phyloP scores from a whole-genome alignment of 1,140 invertebrate genomes.

The Bombus haemorrhoidalis region DNA sequence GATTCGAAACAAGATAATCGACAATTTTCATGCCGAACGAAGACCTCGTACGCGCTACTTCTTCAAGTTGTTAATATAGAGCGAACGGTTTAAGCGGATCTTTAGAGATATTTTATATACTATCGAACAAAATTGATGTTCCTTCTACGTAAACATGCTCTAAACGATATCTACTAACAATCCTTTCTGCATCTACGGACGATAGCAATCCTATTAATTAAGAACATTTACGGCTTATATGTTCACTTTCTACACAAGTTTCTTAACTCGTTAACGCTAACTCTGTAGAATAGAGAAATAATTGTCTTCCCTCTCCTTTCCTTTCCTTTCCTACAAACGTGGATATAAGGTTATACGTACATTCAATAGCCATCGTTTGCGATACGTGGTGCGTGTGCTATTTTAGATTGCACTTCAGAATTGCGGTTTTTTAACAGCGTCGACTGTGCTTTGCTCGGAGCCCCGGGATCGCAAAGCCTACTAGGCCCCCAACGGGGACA shows the following conservation, averaged over 20 bases:
- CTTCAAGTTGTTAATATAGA: not conserved
- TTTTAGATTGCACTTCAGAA: not conserved
- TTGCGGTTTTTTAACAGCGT: not conserved
- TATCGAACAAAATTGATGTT: not conserved
- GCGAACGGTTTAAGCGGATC: not conserved
- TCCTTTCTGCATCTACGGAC: not conserved
- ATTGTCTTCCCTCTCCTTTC: not conserved
- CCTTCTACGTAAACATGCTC: not conserved
- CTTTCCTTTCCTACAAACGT: not conserved
- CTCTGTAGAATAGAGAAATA: not conserved
- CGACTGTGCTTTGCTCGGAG: not conserved
- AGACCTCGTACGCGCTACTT: not conserved
- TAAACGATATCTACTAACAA: not conserved
- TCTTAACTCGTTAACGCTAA: not conserved
- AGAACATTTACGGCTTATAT: not conserved
- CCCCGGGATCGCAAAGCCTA: not conserved
- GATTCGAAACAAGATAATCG: conserved; percentile 13
- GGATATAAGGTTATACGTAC: not conserved
- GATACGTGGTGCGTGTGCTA: not conserved
- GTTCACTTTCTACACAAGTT: not conserved
- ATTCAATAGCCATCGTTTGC: not conserved
- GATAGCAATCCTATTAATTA: not conserved
- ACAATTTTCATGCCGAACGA: not conserved
- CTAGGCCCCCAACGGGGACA: not conserved
- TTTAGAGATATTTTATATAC: not conserved